Evolutionary conservation across 1,140 invertebrate genomes (phyloP).

Genomic region (Choristoneura fumiferana): DNA sequence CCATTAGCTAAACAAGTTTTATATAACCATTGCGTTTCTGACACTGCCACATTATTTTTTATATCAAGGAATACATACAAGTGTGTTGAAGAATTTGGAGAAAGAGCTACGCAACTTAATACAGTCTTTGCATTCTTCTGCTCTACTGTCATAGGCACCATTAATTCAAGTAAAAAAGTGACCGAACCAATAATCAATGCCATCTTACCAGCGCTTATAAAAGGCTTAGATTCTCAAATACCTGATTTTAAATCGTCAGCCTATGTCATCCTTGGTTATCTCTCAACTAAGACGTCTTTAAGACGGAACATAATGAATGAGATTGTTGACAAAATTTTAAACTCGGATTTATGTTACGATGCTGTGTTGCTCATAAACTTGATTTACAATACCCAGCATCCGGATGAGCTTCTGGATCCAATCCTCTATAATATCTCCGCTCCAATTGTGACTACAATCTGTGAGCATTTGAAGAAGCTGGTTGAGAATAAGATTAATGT

Average conservation of each 20-base stretch:
- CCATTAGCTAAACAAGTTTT: slow-evolving; percentile 85
- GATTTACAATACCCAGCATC: slow-evolving; percentile 80
- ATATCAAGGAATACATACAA: slow-evolving; percentile 84
- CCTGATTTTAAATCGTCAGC: slow-evolving; percentile 85
- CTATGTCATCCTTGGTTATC: slow-evolving; percentile 86
- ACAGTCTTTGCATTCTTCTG: slow-evolving; percentile 89
- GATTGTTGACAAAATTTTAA: slow-evolving; percentile 81
- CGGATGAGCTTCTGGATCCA: slow-evolving; percentile 74
- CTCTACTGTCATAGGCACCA: slow-evolving; percentile 83
- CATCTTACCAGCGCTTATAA: slow-evolving; percentile 84
- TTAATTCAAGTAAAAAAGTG: slow-evolving; percentile 79
- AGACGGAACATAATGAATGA: slow-evolving; percentile 80
- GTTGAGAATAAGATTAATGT: slow-evolving; percentile 74
- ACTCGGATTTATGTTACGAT: slow-evolving; percentile 78
- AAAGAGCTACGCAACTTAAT: slow-evolving; percentile 80
- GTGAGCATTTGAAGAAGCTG: slow-evolving; percentile 74
- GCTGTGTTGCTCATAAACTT: slow-evolving; percentile 79
- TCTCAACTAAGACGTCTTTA: slow-evolving; percentile 83
- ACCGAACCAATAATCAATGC: slow-evolving; percentile 84
- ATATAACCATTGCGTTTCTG: slow-evolving; percentile 84
- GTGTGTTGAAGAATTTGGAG: slow-evolving; percentile 82
- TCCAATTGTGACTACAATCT: slow-evolving; percentile 71
- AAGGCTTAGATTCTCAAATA: slow-evolving; percentile 83
- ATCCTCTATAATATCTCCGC: slow-evolving; percentile 74
- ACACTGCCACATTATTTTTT: slow-evolving; percentile 85